These are phyloP conservation scores for Gymnothorax reevesii DNA, from an alignment of 2,797 vertebrate genomes.

Conservation along the genomic window DNA sequence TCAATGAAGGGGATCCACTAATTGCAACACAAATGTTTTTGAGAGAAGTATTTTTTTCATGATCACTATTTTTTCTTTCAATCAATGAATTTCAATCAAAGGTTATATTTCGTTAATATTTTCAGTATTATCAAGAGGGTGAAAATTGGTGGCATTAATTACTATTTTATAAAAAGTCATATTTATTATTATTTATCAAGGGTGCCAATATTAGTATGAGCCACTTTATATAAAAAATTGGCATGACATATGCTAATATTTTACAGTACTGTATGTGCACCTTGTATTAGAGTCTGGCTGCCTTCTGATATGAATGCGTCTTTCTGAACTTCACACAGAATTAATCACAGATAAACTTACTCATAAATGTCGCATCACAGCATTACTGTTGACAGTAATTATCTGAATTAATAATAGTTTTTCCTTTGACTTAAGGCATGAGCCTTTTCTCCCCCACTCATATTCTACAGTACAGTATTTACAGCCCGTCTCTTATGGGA, in stretches of 20 bases:
- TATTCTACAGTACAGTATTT: conserved; percentile 14
- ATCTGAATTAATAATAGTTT: neutral
- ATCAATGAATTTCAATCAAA: too few species aligned
- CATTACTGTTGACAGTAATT: neutral
- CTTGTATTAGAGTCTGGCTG: neutral
- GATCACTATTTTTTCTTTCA: too few species aligned
- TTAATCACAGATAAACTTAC: conserved; percentile 6
- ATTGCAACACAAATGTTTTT: too few species aligned
- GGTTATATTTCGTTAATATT: too few species aligned
- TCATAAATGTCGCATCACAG: neutral
- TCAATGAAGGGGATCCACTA: too few species aligned
- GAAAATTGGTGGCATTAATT: too few species aligned
- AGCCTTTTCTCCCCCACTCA: neutral
- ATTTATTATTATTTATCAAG: too few species aligned
- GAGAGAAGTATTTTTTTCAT: too few species aligned
- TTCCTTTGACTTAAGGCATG: too few species aligned
- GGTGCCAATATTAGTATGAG: too few species aligned
- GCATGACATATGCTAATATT: conserved; percentile 18
- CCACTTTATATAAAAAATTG: conserved; percentile 54
- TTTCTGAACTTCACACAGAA: neutral
- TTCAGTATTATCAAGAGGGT: too few species aligned
- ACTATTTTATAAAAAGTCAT: too few species aligned
- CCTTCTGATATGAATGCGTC: neutral
- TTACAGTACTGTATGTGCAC: neutral
- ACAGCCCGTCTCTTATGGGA: conserved; percentile 40